A percentile compares a stretch with the other conserved stretches of the same genome.
These are phyloP conservation scores for Poeciliopsis turneri DNA, from an alignment of 2,797 vertebrate species.

Conservation along the genomic window DNA sequence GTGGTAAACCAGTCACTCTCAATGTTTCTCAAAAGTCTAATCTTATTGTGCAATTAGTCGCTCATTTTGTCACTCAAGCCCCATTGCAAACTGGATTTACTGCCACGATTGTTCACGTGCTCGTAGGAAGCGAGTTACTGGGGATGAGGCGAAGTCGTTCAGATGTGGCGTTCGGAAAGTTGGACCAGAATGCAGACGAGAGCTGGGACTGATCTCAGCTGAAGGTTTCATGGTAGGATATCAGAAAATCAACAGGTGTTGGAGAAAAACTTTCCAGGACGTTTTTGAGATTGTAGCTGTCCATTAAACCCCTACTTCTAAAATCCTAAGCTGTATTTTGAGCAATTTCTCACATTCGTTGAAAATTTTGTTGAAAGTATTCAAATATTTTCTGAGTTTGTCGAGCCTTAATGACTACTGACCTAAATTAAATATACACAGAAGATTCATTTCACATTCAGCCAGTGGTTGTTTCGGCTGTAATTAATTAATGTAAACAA, in stretches of 20 bases:
- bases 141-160: not conserved
- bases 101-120: not conserved
- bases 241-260: not conserved
- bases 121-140: not conserved
- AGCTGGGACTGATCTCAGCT: not conserved
- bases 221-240: not conserved
- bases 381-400: not conserved
- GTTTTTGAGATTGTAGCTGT: not conserved
- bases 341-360: not conserved
- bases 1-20: not conserved
- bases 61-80: not conserved
- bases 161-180: not conserved
- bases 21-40: not conserved
- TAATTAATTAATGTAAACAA: not conserved
- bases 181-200: not conserved
- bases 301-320: not conserved
- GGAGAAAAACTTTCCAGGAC: not conserved
- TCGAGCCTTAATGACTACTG: not conserved
- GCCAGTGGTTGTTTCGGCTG: not conserved
- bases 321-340: not conserved
- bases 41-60: not conserved
- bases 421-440: not conserved
- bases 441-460: not conserved
- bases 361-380: not conserved
- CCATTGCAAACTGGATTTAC: not conserved